Conservation (phyloP, 2,797 vertebrate genomes). For the Hoplostethus mediterraneus region DNA sequence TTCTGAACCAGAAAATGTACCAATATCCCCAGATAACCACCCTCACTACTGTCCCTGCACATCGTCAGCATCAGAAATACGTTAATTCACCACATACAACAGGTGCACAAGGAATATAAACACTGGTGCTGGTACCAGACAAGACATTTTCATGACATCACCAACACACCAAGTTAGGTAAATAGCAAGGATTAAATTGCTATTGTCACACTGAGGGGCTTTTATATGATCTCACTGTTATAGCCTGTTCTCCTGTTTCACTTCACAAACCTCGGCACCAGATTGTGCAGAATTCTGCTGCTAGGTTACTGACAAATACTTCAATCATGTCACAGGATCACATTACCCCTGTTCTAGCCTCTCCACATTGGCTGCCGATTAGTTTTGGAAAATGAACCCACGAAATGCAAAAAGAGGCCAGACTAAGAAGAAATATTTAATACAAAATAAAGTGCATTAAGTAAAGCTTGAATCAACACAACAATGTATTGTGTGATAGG, state of each 20-base stretch:
- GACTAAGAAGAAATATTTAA: too few species aligned
- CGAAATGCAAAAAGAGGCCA: too few species aligned
- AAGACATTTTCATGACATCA: not conserved
- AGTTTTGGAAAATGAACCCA: not conserved
- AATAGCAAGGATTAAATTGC: too few species aligned
- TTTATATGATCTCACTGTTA: too few species aligned
- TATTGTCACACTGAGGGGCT: too few species aligned
- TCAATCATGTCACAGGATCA: conserved; percentile 11
- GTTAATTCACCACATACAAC: not conserved
- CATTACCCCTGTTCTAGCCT: not conserved
- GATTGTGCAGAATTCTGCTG: not conserved
- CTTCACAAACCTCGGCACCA: not conserved
- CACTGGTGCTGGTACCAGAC: not conserved
- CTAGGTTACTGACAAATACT: not conserved
- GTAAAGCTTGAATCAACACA: too few species aligned
- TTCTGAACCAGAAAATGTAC: not conserved
- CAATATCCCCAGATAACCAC: not conserved
- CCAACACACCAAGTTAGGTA: not conserved
- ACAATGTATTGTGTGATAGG: too few species aligned
- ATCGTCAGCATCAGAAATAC: not conserved
- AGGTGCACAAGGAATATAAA: not conserved
- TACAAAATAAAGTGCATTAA: too few species aligned
- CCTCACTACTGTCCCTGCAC: not conserved
- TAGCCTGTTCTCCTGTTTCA: not conserved
- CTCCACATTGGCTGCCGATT: not conserved